Percentiles rank a stretch among this genome's conserved stretches.
Evolutionary conservation across 2,888 invertebrate species (phyloP).

Genomic region (Netelia fuscicornis): DNA sequence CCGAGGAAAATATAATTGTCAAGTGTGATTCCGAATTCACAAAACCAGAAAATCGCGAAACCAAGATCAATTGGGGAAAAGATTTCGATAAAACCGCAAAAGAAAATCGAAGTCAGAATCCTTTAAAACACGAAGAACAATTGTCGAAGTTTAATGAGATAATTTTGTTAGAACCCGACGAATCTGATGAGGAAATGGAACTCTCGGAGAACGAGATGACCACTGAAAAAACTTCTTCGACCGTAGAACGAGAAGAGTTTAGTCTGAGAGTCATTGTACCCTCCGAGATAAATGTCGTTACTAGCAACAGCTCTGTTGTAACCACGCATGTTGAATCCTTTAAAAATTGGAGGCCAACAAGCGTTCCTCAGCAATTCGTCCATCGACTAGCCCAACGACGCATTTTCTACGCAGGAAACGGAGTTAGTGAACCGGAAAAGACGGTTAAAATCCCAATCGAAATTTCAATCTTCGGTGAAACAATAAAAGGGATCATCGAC

Average conservation of each 20-base stretch:
- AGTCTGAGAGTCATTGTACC: not conserved
- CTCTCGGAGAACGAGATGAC: not conserved
- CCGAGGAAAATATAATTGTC: conserved; percentile 38
- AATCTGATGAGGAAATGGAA: conserved; percentile 6
- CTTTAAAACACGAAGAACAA: not conserved
- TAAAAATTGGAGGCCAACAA: conserved; percentile 30
- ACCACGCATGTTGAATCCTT: conserved; percentile 1
- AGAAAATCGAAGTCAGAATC: not conserved
- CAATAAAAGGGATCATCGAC: conserved; percentile 30
- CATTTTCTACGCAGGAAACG: conserved; percentile 9
- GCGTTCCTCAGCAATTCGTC: not conserved
- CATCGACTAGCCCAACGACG: conserved; percentile 16
- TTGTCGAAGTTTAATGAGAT: not conserved
- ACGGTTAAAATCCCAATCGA: conserved; percentile 38
- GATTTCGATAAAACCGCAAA: not conserved
- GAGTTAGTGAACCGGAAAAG: conserved; percentile 43
- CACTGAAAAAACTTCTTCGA: not conserved
- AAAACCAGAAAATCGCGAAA: conserved; percentile 31
- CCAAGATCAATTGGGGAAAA: conserved; percentile 35
- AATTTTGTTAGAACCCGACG: not conserved
- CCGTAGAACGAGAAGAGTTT: not conserved
- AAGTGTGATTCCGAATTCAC: not conserved
- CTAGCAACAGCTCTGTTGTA: not conserved
- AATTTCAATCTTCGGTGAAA: conserved; percentile 45
- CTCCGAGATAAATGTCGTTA: not conserved